Percentiles rank a stretch among this genome's conserved stretches.
phyloP scores from a whole-genome alignment of 2,113 vertebrate genomes.

The Meleagris gallopavo region DNA sequence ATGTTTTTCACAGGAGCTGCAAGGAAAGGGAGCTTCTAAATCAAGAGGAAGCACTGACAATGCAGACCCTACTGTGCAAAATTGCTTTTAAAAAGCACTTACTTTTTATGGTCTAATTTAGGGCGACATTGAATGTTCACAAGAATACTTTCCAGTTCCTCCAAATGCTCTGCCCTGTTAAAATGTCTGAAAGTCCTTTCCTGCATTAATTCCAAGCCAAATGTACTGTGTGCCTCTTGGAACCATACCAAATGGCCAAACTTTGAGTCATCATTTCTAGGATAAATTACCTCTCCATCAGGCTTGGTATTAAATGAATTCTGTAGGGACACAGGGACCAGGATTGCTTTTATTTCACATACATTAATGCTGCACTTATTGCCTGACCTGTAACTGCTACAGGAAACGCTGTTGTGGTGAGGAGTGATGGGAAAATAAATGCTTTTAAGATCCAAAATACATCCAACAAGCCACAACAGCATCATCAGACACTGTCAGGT shows the following conservation, averaged over 20 bases:
- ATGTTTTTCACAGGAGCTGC: background rate
- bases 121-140: constrained; percentile 53
- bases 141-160: constrained; percentile 22
- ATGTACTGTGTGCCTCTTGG: constrained; percentile 16
- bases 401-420: background rate
- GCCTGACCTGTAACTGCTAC: constrained; percentile 3
- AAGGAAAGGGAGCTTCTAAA: constrained; percentile 54
- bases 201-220: constrained; percentile 40
- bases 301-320: background rate
- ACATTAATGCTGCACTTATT: background rate
- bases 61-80: constrained; percentile 34
- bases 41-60: constrained; percentile 53
- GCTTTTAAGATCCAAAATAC: background rate
- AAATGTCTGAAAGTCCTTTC: background rate
- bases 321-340: background rate
- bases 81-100: constrained; percentile 76
- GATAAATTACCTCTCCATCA: constrained; percentile 27
- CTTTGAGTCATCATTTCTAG: background rate
- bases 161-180: background rate
- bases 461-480: background rate
- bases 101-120: constrained; percentile 75
- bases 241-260: background rate
- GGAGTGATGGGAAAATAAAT: background rate
- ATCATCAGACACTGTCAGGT: too few species aligned
- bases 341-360: background rate